Conservation (phyloP, 2,888 invertebrate species). For the Tachina fera region DNA sequence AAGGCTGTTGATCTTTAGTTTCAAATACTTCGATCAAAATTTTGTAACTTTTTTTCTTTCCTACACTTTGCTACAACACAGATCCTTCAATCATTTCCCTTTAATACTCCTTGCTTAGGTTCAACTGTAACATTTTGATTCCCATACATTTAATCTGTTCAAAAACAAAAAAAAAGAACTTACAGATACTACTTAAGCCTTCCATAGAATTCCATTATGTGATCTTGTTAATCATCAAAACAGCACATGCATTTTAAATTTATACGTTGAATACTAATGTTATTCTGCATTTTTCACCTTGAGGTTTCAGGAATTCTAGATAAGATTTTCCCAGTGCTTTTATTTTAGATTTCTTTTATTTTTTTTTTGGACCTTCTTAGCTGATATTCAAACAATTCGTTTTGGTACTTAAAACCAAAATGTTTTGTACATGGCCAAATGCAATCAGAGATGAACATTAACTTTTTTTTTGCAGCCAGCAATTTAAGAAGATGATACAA, state of each 20-base stretch:
- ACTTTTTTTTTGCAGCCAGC: not conserved
- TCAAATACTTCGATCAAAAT: too few species aligned
- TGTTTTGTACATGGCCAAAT: constrained; percentile 40
- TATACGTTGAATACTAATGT: constrained; percentile 33
- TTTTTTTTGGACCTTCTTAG: not conserved
- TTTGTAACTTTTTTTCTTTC: not conserved
- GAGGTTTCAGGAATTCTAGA: constrained; percentile 56
- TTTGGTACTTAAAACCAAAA: constrained; percentile 59
- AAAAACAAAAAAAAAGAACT: constrained; percentile 20
- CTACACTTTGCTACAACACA: not conserved
- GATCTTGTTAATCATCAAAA: constrained; percentile 52
- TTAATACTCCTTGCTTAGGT: not conserved
- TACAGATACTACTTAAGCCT: constrained; percentile 21
- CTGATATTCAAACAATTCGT: constrained; percentile 59
- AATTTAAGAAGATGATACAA: constrained; percentile 38
- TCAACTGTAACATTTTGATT: not conserved
- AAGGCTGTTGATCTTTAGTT: too few species aligned
- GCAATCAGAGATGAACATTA: constrained; percentile 55
- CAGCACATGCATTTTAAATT: constrained; percentile 32
- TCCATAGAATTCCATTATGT: constrained; percentile 50
- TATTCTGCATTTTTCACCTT: constrained; percentile 51
- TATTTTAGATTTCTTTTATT: constrained; percentile 7
- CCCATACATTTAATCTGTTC: constrained; percentile 19
- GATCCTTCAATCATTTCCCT: constrained; percentile 7
- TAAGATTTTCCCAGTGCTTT: constrained; percentile 49